Conservation (phyloP, 2,113 vertebrate species). For the Nycticryphes semicollaris region DNA sequence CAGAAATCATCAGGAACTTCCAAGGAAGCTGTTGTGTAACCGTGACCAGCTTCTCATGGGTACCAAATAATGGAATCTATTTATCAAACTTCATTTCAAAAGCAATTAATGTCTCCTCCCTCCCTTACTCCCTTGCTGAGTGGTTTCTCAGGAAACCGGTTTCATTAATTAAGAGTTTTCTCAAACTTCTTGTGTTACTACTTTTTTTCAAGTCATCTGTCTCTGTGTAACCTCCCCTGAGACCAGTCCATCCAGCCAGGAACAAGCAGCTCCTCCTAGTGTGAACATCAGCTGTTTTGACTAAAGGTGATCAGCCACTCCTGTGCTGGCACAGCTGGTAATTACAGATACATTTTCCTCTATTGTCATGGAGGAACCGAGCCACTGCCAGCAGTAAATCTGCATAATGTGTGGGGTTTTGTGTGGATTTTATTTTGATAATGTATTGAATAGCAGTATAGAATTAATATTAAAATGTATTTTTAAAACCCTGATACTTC, state of each 20-base stretch:
- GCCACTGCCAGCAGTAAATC: neutral
- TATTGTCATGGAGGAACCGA: neutral
- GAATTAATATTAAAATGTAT: neutral
- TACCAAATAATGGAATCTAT: neutral
- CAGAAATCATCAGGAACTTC: neutral
- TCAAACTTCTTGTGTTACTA: neutral
- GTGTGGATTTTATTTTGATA: neutral
- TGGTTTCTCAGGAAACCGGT: neutral
- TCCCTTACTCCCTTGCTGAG: neutral
- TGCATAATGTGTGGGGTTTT: neutral
- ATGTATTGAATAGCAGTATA: neutral
- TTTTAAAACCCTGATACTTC: neutral
- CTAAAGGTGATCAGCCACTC: neutral
- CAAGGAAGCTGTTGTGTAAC: neutral
- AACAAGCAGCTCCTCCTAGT: neutral
- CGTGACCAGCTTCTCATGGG: neutral
- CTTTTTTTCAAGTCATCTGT: neutral
- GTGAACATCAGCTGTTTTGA: neutral
- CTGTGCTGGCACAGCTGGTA: neutral
- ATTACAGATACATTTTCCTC: neutral
- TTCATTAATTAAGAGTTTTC: neutral
- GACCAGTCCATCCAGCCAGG: neutral
- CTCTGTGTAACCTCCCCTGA: neutral
- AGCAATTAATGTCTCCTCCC: neutral
- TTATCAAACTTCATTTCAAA: neutral